Percentiles rank a stretch among this genome's conserved stretches.
phyloP scores from a whole-genome alignment of 2,888 invertebrate genomes.

The Melangyna quadrimaculata region DNA sequence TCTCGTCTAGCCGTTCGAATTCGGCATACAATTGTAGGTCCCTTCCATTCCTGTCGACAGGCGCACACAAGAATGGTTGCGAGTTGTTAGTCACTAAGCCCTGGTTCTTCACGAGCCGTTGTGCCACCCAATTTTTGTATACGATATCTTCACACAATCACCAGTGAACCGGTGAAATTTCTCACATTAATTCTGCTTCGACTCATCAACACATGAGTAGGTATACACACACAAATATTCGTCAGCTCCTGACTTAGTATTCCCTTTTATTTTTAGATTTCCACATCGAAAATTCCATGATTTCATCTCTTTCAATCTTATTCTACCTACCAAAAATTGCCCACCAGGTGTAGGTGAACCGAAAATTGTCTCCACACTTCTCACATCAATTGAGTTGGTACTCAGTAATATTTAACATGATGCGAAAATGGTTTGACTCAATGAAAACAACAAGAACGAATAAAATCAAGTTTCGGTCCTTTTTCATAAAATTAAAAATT shows the following conservation, averaged over 20 bases:
- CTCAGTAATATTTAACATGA: neutral
- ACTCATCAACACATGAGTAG: neutral
- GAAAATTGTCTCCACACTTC: neutral
- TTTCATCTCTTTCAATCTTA: neutral
- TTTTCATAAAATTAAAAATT: constrained; percentile 47
- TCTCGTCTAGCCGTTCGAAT: too few relatives aligned
- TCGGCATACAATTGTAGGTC: too few relatives aligned
- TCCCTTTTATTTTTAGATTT: neutral
- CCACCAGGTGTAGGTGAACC: neutral
- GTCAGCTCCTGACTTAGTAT: constrained; percentile 2
- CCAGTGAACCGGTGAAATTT: neutral
- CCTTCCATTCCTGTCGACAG: too few relatives aligned
- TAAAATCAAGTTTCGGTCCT: neutral
- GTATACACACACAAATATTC: neutral
- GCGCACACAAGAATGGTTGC: too few relatives aligned
- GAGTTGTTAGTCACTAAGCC: too few relatives aligned
- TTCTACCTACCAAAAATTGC: neutral
- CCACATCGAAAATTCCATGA: constrained; percentile 4
- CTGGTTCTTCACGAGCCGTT: too few relatives aligned
- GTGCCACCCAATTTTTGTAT: too few relatives aligned
- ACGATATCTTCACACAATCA: neutral
- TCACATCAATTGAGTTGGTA: neutral
- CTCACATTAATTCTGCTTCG: neutral
- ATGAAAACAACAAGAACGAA: neutral
- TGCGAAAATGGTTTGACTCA: neutral